These are phyloP conservation scores for Malachius bipustulatus DNA, from an alignment of 2,888 invertebrate species.

Conservation along the genomic window DNA sequence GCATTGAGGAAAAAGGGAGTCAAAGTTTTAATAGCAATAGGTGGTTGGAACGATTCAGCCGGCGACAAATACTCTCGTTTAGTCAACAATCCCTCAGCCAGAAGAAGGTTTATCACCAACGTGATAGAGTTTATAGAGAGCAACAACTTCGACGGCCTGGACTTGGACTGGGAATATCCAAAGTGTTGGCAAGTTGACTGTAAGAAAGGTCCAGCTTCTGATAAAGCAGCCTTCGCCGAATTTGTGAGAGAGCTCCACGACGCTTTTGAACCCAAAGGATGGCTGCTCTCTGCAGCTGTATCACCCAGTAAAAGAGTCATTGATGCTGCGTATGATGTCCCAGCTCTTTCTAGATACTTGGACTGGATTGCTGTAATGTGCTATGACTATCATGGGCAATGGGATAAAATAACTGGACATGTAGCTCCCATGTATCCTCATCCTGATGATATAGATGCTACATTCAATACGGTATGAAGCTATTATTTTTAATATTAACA, in stretches of 20 bases:
- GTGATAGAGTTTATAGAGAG: slow-evolving; percentile 66
- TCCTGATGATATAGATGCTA: slow-evolving; percentile 58
- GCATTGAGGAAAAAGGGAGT: slow-evolving; percentile 58
- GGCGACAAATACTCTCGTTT: slow-evolving; percentile 79
- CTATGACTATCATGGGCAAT: slow-evolving; percentile 85
- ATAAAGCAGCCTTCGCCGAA: slow-evolving; percentile 65
- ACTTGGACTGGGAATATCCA: slow-evolving; percentile 92
- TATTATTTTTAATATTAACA: background rate
- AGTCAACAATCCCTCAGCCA: slow-evolving; percentile 59
- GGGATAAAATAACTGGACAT: slow-evolving; percentile 85
- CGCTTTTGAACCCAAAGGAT: slow-evolving; percentile 58
- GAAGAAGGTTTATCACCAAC: slow-evolving; percentile 62
- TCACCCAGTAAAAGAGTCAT: slow-evolving; percentile 76
- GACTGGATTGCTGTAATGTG: slow-evolving; percentile 90
- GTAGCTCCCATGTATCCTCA: slow-evolving; percentile 76
- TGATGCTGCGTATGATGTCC: slow-evolving; percentile 75
- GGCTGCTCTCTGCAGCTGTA: slow-evolving; percentile 70
- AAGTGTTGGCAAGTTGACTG: slow-evolving; percentile 86
- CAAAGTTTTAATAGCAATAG: slow-evolving; percentile 77
- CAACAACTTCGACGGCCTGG: slow-evolving; percentile 79
- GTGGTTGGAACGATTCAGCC: slow-evolving; percentile 91
- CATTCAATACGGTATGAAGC: slow-evolving; percentile 60
- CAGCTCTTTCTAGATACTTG: slow-evolving; percentile 58
- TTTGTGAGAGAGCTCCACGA: slow-evolving; percentile 62
- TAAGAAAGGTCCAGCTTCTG: slow-evolving; percentile 66